Percentiles rank a stretch among this genome's conserved stretches.
Conservation (phyloP, 2,113 vertebrate genomes). For the Trogon melanurus region DNA sequence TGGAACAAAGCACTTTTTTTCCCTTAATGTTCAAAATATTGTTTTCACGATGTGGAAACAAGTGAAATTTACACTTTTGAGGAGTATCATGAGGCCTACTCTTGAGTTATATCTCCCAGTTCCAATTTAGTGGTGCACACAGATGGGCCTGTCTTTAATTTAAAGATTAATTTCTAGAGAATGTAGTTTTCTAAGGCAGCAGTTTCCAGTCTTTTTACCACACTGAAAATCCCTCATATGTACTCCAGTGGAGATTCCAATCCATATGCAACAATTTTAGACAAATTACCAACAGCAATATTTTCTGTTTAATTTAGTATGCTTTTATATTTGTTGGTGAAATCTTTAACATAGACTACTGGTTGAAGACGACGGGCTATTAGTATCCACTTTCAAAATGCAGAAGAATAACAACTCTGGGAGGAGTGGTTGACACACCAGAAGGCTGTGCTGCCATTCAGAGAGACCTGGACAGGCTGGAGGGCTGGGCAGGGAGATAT, state of each 20-base stretch:
- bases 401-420: background rate
- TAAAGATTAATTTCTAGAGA: conserved; percentile 44
- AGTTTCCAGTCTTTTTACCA: background rate
- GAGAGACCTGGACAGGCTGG: too few species aligned
- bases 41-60: background rate
- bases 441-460: too few species aligned
- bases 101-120: conserved; percentile 21
- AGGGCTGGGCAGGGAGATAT: too few species aligned
- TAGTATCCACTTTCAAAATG: background rate
- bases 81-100: background rate
- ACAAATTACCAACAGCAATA: background rate
- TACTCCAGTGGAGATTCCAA: background rate
- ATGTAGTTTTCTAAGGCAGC: background rate
- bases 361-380: background rate
- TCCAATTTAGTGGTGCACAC: background rate
- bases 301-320: conserved; percentile 12
- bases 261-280: background rate
- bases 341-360: background rate
- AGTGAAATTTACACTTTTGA: conserved; percentile 17
- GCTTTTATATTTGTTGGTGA: background rate
- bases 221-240: background rate
- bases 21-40: conserved; percentile 8
- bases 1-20: background rate
- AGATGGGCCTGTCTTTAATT: conserved; percentile 39
- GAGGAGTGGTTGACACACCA: too few species aligned